phyloP scores from a whole-genome alignment of 1,140 invertebrate species.

The Cheumatopsyche charites region DNA sequence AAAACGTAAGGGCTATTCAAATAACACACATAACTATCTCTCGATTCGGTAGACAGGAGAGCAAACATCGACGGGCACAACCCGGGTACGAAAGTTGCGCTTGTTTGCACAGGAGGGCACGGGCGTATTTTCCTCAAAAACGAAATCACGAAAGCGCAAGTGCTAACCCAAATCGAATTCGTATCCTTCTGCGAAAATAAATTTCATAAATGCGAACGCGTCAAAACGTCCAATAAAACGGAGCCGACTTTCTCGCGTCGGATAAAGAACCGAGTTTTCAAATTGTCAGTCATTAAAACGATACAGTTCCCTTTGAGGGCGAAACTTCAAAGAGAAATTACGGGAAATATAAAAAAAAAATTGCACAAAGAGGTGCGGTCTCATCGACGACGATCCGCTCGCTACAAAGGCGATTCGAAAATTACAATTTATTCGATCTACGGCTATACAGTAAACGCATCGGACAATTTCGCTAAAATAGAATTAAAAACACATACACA shows the following conservation, averaged over 20 bases:
- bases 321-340: conserved; percentile 41
- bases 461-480: neutral
- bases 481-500: too few relatives aligned
- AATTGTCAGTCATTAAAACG: conserved; percentile 48
- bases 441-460: conserved; percentile 6
- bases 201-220: neutral
- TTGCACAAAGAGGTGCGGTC: conserved; percentile 20
- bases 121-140: too few relatives aligned
- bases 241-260: neutral
- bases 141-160: too few relatives aligned
- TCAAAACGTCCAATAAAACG: neutral
- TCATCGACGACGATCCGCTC: neutral
- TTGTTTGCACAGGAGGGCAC: too few relatives aligned
- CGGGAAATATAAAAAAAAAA: conserved; percentile 38
- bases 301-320: conserved; percentile 42
- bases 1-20: neutral
- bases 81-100: too few relatives aligned
- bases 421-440: neutral
- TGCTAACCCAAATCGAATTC: too few relatives aligned
- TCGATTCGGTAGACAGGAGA: neutral
- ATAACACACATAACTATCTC: conserved; percentile 11
- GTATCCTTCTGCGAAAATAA: too few relatives aligned
- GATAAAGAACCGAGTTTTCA: conserved; percentile 23
- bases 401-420: neutral
- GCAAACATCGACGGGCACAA: neutral